Base-by-base conservation (phyloP, 2,797 vertebrate species). In the Mormyrops attenuatus region DNA sequence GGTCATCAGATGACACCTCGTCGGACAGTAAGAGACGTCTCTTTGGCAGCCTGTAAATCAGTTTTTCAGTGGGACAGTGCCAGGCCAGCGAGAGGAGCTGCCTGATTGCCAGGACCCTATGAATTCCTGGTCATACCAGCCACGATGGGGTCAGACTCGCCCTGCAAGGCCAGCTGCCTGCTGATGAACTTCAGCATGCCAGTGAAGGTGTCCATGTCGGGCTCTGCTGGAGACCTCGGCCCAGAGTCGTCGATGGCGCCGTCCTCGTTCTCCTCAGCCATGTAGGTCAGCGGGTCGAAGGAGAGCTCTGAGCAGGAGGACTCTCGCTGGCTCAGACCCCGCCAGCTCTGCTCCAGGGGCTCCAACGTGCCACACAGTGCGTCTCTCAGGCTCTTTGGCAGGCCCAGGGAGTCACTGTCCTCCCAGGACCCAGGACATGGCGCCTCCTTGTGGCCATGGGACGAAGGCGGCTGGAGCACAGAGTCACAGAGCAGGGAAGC, bases 201-300 rank as follows among this genome's bases (percentile, higher is more conserved):
- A 0, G 94, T 94, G 50, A 96, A 94, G 1, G 95, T 94, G 85
- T 89, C 92, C 93, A 93, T 84, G 1, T 93, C 93, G n/a, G 9
- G 52, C 80, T 92, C 92, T 50, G 90, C 91, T 8, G 92, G 69
- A 2, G 73, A 6, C 17, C 7, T 1, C 1, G 5, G 50, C 20
- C 52, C 49, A 69, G 85, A 69, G 89, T 53, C 20, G 3, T 20
- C 49, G 85, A 53, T 66, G 8, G 47, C 17, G 13, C 73, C 22
- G 82, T 94, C 94, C 89, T 91, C 92, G 22, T 30, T 86, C 53
- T 87, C 53, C 60, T 95, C 95, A 88, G 93, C 57, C 92, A 94
- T 92, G 94, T 97, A 97, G 0, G 95, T 95, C 87, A 97, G 95
- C 1, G 97, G 95, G 93, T 97, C 96, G 91, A 97, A 97, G 90